Base-by-base conservation (phyloP, 2,888 invertebrate species). In the Clunio marinus region DNA sequence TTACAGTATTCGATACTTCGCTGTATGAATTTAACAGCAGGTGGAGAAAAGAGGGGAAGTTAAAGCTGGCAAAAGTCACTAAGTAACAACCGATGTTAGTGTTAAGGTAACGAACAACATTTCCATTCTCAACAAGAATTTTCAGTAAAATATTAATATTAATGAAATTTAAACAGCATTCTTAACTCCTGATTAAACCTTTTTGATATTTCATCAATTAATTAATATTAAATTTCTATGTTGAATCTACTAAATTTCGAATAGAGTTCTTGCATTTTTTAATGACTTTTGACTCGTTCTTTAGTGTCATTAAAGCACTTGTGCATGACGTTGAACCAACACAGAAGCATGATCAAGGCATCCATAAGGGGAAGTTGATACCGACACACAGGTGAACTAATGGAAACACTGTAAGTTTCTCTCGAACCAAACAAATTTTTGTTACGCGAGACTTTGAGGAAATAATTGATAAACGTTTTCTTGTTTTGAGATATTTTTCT, bases 11-110 rank as follows among this genome's bases (percentile, higher is more conserved):
- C n/a, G n/a, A 41, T 41, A n/a, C 41, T 41, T 41, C 41, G 41
- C 41, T 32, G 59, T 32, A 17, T 32, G 25, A 20, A 27, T 28
- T 20, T 5, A 58, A 58, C 22, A 60, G 22, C 25, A 63, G 45
- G 45, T 28, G 46, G 63, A 27, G 24, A 24, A 62, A 17, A 13
- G 15, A 45, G 63, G 63, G 45, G 46, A 63, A 63, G 25, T 22
- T 60, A 22, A 60, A 13, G 27, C 17, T 45, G 10, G n/a, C 1
- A 63, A 63, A 63, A 63, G 63, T 63, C 17, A 63, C 20, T n/a
- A 63, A 63, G 13, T 45, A 15, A 24, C 24, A 2, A 17, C 1
- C 20, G 51, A 51, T 51, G 3, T n/a, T n/a, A n/a, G n/a, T n/a
- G n/a, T n/a, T n/a, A n/a, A n/a, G n/a, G n/a, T n/a, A n/a, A n/a